Percentiles rank a stretch among this genome's conserved stretches.
Evolutionary conservation across 2,113 vertebrate species (phyloP).

Genomic region (Dermatemys mawii): DNA sequence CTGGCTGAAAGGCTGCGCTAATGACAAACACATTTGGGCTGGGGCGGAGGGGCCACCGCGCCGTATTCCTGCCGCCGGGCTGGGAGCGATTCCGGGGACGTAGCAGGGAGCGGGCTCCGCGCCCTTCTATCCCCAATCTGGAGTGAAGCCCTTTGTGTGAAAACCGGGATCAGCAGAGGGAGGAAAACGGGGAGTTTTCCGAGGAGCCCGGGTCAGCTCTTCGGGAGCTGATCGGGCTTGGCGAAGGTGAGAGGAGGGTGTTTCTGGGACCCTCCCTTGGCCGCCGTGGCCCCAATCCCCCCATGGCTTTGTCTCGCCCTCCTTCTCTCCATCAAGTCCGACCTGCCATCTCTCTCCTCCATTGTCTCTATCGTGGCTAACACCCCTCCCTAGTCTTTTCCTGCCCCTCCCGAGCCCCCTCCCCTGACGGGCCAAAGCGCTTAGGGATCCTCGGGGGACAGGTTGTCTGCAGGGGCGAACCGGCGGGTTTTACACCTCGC

Average conservation of each 20-base stretch:
- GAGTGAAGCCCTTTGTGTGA: background rate
- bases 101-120: background rate
- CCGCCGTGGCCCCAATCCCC: no score
- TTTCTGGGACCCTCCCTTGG: background rate
- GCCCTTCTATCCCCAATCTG: background rate
- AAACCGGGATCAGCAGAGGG: background rate
- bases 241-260: background rate
- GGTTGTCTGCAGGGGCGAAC: rapidly evolving
- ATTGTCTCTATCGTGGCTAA: conserved; percentile 8
- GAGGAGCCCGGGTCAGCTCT: background rate
- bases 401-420: background rate
- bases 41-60: conserved; percentile 73
- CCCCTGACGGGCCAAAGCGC: background rate
- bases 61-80: conserved; percentile 79
- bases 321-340: background rate
- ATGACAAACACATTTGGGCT: conserved; percentile 90
- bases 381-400: background rate
- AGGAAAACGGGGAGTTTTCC: background rate
- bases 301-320: background rate
- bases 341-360: background rate
- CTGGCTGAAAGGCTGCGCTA: conserved; percentile 66
- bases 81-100: conserved; percentile 65
- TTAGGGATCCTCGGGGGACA: background rate
- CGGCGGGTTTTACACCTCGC: background rate
- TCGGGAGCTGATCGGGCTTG: background rate